Evolutionary conservation across 2,888 invertebrate genomes (phyloP).

Genomic region (Andricus quercusramuli): DNA sequence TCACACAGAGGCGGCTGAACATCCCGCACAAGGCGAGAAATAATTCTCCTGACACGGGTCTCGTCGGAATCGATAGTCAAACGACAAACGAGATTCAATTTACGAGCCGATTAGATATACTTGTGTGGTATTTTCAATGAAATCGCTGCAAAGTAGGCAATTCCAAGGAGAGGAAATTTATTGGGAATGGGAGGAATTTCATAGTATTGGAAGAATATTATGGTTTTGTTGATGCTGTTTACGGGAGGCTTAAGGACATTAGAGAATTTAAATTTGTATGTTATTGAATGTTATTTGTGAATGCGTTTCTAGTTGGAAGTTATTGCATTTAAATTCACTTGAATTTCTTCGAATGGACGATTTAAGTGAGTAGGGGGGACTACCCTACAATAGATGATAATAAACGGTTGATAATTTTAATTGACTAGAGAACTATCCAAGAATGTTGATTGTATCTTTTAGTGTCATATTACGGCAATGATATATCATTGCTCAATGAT

Average conservation of each 20-base stretch:
- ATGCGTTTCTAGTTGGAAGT: too few relatives aligned
- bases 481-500: too few relatives aligned
- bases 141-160: not conserved
- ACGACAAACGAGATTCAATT: slow-evolving; percentile 23
- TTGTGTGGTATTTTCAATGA: slow-evolving; percentile 11
- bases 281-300: too few relatives aligned
- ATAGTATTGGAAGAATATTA: not conserved
- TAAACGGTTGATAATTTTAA: too few relatives aligned
- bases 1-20: not conserved
- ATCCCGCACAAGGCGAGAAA: slow-evolving; percentile 17
- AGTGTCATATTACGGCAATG: too few relatives aligned
- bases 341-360: too few relatives aligned
- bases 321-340: too few relatives aligned
- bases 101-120: slow-evolving; percentile 23
- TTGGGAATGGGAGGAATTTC: not conserved
- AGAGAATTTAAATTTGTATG: not conserved
- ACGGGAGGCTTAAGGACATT: not conserved
- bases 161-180: not conserved
- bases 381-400: too few relatives aligned
- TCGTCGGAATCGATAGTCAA: slow-evolving; percentile 17
- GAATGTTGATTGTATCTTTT: too few relatives aligned
- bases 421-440: too few relatives aligned
- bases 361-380: too few relatives aligned
- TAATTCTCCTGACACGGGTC: slow-evolving; percentile 12
- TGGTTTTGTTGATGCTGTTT: slow-evolving; percentile 1